A percentile compares a stretch with the other conserved stretches of the same genome.
These are phyloP conservation scores for Camponotus vicinus DNA, from an alignment of 1,140 invertebrate species.

Conservation along the genomic window DNA sequence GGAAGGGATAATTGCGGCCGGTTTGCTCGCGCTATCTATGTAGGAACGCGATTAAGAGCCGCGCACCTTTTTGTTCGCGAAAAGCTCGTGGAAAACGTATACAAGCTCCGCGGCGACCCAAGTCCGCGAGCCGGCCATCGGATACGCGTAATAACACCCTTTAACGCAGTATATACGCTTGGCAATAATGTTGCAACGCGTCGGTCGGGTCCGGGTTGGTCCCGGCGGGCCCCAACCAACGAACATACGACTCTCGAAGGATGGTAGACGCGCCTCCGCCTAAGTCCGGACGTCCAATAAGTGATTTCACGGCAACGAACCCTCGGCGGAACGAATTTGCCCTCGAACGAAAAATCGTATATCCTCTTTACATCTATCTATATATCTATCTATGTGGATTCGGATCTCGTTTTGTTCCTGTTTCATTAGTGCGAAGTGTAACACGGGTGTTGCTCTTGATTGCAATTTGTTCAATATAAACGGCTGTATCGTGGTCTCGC, in stretches of 20 bases:
- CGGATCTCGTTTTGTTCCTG: conserved; percentile 37
- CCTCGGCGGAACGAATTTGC: conserved; percentile 55
- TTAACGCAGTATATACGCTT: conserved; percentile 69
- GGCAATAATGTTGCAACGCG: conserved; percentile 68
- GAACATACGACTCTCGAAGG: conserved; percentile 17
- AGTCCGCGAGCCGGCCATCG: conserved; percentile 64
- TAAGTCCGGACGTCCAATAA: conserved; percentile 63
- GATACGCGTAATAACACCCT: conserved; percentile 80
- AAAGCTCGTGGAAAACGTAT: conserved; percentile 64
- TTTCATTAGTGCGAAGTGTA: conserved; percentile 39
- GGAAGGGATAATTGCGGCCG: conserved; percentile 60
- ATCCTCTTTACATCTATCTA: neutral
- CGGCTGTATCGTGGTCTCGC: conserved; percentile 50
- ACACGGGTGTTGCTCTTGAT: conserved; percentile 51
- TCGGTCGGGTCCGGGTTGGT: neutral
- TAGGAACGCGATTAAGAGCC: conserved; percentile 66
- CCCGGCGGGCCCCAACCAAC: neutral
- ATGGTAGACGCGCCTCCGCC: conserved; percentile 8
- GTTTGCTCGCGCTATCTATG: conserved; percentile 63
- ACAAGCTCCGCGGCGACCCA: conserved; percentile 32
- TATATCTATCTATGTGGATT: neutral
- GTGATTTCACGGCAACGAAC: conserved; percentile 68
- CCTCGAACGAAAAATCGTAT: neutral
- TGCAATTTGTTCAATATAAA: conserved; percentile 35
- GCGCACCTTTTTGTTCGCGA: conserved; percentile 64